These are phyloP conservation scores for Palaemon carinicauda DNA, from an alignment of 1,140 invertebrate genomes.

Conservation along the genomic window DNA sequence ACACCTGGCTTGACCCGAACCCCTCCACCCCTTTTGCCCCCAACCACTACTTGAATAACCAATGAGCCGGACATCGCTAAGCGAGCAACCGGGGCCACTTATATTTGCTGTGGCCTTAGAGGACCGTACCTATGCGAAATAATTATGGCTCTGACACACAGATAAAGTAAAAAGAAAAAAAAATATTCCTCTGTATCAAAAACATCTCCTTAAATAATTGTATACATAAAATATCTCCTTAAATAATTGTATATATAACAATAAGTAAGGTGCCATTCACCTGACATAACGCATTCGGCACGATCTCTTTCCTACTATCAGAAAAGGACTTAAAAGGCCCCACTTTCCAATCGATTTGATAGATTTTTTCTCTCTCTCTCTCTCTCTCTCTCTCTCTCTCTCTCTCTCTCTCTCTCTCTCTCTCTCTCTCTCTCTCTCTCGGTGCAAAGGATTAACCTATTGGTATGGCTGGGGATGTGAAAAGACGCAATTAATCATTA, in stretches of 20 bases:
- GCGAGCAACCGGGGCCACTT: background rate
- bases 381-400: background rate
- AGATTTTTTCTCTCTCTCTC: background rate
- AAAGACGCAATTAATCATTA: no score
- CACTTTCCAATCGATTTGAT: background rate
- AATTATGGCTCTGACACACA: no score
- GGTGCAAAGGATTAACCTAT: no score
- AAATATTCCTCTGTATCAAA: no score
- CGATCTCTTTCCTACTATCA: background rate
- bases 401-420: background rate
- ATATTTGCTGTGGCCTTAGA: background rate
- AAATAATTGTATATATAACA: background rate
- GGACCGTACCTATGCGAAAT: no score
- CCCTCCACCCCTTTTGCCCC: background rate
- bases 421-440: background rate
- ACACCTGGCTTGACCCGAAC: constrained; percentile 14
- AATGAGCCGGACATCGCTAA: constrained; percentile 29
- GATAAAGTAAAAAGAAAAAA: no score
- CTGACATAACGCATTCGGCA: background rate
- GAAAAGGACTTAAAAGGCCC: background rate
- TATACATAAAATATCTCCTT: background rate
- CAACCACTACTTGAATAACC: constrained; percentile 28
- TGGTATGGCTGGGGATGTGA: no score
- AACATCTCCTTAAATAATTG: no score
- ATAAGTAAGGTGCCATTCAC: background rate